A percentile compares a stretch with the other conserved stretches of the same genome.
Evolutionary conservation across 2,113 vertebrate genomes (phyloP).

Genomic region (Xenopus tropicalis): UCB_Xtro_10.0 CM004445.2:80448001-80448500

Average conservation of each 20-base stretch:
- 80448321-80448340: conserved; percentile 4
- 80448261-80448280: conserved; percentile 14
- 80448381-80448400: conserved; percentile 10
- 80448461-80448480: conserved; percentile 11
- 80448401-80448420: neutral
- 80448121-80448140: conserved; percentile 21
- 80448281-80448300: conserved; percentile 6
- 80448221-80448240: conserved; percentile 1
- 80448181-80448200: conserved; percentile 17
- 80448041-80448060: conserved; percentile 2
- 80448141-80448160: conserved; percentile 13
- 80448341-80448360: conserved; percentile 19
- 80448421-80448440: conserved; percentile 8
- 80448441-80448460: conserved; percentile 19
- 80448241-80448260: conserved; percentile 1
- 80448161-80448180: conserved; percentile 16
- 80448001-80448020: too few relatives aligned
- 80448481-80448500: conserved; percentile 7
- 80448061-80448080: conserved; percentile 23
- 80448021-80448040: too few relatives aligned
- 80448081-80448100: conserved; percentile 35
- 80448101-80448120: conserved; percentile 33
- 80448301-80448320: neutral
- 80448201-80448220: conserved; percentile 33
- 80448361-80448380: conserved; percentile 8